Evolutionary conservation across 2,113 vertebrate genomes (phyloP).

Genomic region (Engraulis encrasicolus): DNA sequence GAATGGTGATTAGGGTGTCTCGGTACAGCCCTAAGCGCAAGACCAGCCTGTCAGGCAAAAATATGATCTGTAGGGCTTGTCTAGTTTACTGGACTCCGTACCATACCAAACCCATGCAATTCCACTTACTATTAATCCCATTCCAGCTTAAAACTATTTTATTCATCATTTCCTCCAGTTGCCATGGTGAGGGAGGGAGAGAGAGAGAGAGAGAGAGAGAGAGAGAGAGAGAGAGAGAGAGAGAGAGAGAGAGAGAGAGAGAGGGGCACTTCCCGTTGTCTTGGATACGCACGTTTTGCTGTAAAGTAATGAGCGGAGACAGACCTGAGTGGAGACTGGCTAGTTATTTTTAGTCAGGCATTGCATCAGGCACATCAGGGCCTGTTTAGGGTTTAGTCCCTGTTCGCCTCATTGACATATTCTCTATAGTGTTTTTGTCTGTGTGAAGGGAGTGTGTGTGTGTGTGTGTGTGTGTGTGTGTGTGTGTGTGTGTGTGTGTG

Average conservation of each 20-base stretch:
- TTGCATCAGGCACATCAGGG: conserved; percentile 61
- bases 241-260: conserved; percentile 23
- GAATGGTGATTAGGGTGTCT: too few relatives aligned
- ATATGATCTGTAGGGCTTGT: too few relatives aligned
- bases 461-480: too few relatives aligned
- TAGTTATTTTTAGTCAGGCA: conserved; percentile 73
- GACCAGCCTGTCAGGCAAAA: too few relatives aligned
- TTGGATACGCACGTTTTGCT: conserved; percentile 77
- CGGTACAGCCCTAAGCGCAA: too few relatives aligned
- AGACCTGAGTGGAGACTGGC: conserved; percentile 70
- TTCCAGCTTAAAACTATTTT: conserved; percentile 72
- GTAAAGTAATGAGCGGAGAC: conserved; percentile 72
- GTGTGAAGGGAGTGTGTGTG: neutral
- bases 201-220: conserved; percentile 13
- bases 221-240: conserved; percentile 36
- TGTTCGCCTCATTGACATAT: too few relatives aligned
- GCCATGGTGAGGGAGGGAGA: conserved; percentile 67
- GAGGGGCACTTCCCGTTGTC: conserved; percentile 72
- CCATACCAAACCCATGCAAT: neutral
- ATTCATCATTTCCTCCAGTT: conserved; percentile 74
- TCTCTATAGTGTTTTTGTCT: conserved; percentile 31
- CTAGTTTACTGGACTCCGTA: too few relatives aligned
- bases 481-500: too few relatives aligned
- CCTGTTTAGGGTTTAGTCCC: conserved; percentile 39
- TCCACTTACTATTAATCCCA: conserved; percentile 39